phyloP scores from a whole-genome alignment of 2,888 invertebrate genomes.

The Phanerotoma sp. region DNA sequence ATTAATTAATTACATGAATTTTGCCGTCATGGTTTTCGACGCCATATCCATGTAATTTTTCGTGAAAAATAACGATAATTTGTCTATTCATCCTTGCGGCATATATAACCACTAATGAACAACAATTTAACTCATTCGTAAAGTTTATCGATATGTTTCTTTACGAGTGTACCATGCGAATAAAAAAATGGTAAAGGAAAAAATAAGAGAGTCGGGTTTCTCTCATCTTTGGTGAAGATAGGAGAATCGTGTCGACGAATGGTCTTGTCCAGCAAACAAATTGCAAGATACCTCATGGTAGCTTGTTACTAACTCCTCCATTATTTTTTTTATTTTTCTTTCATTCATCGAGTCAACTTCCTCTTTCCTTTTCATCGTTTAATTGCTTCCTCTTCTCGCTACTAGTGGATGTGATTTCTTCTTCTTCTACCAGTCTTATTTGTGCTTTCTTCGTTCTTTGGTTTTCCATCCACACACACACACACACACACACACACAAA shows the following conservation, averaged over 20 bases:
- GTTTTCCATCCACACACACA: too few species aligned
- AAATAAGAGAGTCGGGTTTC: slow-evolving; percentile 44
- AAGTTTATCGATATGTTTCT: slow-evolving; percentile 46
- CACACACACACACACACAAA: too few species aligned
- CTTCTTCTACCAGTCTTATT: too few species aligned
- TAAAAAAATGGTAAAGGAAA: slow-evolving; percentile 11
- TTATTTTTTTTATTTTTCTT: slow-evolving; percentile 28
- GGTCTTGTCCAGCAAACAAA: slow-evolving; percentile 54
- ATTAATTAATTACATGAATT: background rate
- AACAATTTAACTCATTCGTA: slow-evolving; percentile 46
- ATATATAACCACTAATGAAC: slow-evolving; percentile 51
- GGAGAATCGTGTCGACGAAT: slow-evolving; percentile 52
- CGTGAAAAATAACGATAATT: slow-evolving; percentile 10
- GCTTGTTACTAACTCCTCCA: slow-evolving; percentile 27
- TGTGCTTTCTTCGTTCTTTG: too few species aligned
- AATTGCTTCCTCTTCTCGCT: background rate
- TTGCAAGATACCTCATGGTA: slow-evolving; percentile 49
- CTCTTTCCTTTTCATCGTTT: slow-evolving; percentile 3
- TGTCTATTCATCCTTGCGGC: slow-evolving; percentile 19
- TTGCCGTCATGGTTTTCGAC: too few species aligned
- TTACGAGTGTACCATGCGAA: background rate
- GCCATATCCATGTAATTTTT: too few species aligned
- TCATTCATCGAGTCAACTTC: slow-evolving; percentile 5
- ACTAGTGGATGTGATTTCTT: too few species aligned
- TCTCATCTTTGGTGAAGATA: slow-evolving; percentile 48